These are phyloP conservation scores for Scyliorhinus canicula DNA, from an alignment of 2,797 vertebrate genomes.

Conservation along the genomic window DNA sequence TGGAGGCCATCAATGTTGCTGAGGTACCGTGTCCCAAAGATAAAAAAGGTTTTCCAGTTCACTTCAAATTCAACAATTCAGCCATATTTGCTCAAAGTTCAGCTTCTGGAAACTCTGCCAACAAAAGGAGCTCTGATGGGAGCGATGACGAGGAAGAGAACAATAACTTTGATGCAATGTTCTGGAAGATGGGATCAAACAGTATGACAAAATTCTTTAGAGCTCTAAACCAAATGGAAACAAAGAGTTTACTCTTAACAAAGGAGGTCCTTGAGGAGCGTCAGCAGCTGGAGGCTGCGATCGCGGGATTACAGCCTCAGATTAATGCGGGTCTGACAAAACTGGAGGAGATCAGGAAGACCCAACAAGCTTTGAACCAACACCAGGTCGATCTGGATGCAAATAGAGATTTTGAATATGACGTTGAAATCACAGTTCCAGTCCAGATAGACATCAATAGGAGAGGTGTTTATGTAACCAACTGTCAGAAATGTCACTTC, in stretches of 20 bases:
- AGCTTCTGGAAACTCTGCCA: not conserved
- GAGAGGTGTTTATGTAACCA: not conserved
- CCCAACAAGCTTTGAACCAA: not conserved
- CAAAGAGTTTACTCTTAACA: not conserved
- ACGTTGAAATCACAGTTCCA: not conserved
- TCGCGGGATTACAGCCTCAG: not conserved
- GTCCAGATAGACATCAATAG: not conserved
- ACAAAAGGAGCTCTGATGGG: not conserved
- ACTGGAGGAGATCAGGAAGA: not conserved
- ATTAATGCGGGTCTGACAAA: not conserved
- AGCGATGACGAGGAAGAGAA: too few relatives aligned
- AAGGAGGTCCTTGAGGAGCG: not conserved
- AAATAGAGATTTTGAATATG: conserved; percentile 34
- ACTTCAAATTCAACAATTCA: conserved; percentile 8
- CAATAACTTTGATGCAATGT: not conserved
- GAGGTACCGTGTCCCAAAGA: too few relatives aligned
- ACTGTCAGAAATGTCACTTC: conserved; percentile 18
- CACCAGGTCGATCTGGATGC: not conserved
- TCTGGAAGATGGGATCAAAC: not conserved
- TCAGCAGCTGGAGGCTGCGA: not conserved
- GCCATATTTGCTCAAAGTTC: not conserved
- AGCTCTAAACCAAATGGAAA: not conserved
- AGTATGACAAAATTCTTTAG: not conserved
- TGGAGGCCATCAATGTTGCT: too few relatives aligned
- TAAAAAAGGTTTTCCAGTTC: not conserved